These are phyloP conservation scores for Haliclona indistincta DNA, from an alignment of 37 sponge, comb jelly and placozoan species.

Conservation along the genomic window DNA sequence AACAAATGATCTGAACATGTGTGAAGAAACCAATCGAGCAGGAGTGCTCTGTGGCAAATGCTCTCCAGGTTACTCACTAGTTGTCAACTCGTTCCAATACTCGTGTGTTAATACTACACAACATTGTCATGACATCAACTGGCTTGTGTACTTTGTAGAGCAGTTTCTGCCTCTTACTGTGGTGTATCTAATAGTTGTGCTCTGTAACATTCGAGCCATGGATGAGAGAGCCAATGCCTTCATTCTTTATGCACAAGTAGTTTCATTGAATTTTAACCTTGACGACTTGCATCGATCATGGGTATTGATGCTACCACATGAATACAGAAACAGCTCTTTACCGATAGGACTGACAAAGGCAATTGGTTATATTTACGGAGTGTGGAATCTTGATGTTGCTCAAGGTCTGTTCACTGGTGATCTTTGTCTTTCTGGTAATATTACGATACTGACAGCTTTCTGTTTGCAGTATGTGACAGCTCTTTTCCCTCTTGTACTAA, in stretches of 20 bases:
- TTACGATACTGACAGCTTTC: background rate
- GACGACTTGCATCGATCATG: too few species aligned
- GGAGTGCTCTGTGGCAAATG: background rate
- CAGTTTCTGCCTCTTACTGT: background rate
- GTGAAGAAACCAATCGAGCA: too few species aligned
- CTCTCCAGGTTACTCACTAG: background rate
- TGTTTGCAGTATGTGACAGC: background rate
- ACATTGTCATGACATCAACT: constrained; percentile 1
- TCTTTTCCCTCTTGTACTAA: background rate
- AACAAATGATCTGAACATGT: too few species aligned
- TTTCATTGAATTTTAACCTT: too few species aligned
- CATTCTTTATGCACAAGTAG: background rate
- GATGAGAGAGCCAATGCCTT: background rate
- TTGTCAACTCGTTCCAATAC: background rate
- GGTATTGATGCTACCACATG: too few species aligned
- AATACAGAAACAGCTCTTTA: too few species aligned
- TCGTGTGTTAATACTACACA: background rate
- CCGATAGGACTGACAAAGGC: background rate
- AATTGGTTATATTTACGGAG: background rate
- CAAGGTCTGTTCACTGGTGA: background rate
- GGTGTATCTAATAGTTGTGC: background rate
- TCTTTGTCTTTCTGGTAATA: background rate
- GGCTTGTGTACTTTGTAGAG: background rate
- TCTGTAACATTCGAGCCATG: background rate
- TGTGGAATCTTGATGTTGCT: constrained; percentile 4